phyloP scores from a whole-genome alignment of 2,113 vertebrate species.

The Lycocorax pyrrhopterus region DNA sequence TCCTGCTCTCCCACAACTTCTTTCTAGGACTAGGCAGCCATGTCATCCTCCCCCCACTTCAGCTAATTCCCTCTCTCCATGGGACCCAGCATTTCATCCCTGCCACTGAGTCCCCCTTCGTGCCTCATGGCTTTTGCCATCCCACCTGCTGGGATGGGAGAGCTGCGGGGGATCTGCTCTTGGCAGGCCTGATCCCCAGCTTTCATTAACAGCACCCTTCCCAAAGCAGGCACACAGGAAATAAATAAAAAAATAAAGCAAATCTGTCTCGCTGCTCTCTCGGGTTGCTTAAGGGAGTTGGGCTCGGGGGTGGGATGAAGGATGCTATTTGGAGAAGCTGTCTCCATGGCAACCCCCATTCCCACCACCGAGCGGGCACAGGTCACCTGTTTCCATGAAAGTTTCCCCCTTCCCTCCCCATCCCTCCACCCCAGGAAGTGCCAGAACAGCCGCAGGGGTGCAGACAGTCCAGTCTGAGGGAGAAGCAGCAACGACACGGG shows the following conservation, averaged over 20 bases:
- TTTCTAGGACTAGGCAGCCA: neutral
- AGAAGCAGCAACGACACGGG: neutral
- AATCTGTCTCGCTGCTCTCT: conserved; percentile 55
- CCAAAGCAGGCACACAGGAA: neutral
- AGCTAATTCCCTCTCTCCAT: neutral
- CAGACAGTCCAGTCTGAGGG: fast-evolving
- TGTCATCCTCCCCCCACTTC: neutral
- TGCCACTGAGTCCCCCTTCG: neutral
- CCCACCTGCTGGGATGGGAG: neutral
- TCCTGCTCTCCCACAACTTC: neutral
- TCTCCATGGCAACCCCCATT: conserved; percentile 65
- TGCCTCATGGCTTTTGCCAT: neutral
- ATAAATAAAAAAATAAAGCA: conserved; percentile 7
- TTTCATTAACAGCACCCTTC: conserved; percentile 18
- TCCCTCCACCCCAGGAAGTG: neutral
- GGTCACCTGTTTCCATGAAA: conserved; percentile 63
- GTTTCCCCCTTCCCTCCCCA: neutral
- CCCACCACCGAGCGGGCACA: conserved; percentile 45
- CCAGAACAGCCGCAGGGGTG: neutral
- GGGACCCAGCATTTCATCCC: neutral
- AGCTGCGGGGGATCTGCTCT: neutral
- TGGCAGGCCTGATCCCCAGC: neutral
- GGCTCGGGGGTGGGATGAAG: conserved; percentile 40
- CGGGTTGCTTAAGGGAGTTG: conserved; percentile 53
- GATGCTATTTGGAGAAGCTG: conserved; percentile 66